These are phyloP conservation scores for Piezodorus guildinii DNA, from an alignment of 1,140 invertebrate species.

Conservation along the genomic window DNA sequence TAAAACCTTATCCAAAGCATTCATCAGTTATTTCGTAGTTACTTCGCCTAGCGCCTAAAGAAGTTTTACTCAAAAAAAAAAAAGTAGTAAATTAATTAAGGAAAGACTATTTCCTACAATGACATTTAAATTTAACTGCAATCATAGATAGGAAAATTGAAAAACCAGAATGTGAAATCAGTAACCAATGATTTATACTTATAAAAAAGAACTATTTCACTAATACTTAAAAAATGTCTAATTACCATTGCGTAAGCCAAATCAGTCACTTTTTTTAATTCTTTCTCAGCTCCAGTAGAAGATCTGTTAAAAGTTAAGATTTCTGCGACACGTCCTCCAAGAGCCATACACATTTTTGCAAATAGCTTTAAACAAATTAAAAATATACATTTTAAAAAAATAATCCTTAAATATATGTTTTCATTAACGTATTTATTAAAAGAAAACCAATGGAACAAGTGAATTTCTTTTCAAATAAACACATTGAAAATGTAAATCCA, in stretches of 20 bases:
- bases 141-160: neutral
- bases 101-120: neutral
- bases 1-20: too few species aligned
- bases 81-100: neutral
- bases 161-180: neutral
- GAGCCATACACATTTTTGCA: constrained; percentile 88
- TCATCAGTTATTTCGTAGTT: too few species aligned
- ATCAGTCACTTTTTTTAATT: constrained; percentile 89
- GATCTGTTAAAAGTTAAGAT: constrained; percentile 77
- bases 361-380: too few species aligned
- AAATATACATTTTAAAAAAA: too few species aligned
- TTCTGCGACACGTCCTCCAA: constrained; percentile 88
- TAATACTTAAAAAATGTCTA: neutral
- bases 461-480: too few species aligned
- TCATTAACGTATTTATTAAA: too few species aligned
- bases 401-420: too few species aligned
- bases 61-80: too few species aligned
- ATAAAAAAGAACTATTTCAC: too few species aligned
- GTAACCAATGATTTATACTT: neutral
- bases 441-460: too few species aligned
- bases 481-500: too few species aligned
- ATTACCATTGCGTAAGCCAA: constrained; percentile 75
- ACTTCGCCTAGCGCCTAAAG: too few species aligned
- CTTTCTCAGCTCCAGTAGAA: constrained; percentile 88
- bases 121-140: neutral